Conservation (phyloP, 1,140 invertebrate species). For the Lordiphosa stackelbergi region DNA sequence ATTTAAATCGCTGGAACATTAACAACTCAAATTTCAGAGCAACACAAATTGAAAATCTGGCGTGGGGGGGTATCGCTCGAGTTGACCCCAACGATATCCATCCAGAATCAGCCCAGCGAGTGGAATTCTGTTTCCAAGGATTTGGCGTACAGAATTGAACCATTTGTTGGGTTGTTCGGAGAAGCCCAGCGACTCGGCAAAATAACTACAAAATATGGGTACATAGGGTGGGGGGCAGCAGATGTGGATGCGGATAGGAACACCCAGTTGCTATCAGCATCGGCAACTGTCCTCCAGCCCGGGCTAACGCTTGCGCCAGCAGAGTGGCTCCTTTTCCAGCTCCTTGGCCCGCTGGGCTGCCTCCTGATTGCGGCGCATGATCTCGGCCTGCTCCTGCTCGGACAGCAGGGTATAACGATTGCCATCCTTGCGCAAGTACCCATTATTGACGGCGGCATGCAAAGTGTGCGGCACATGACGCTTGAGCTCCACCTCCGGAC, state of each 20-base stretch:
- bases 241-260: constrained; percentile 9
- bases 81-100: constrained; percentile 9
- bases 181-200: constrained; percentile 14
- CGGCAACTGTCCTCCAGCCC: neutral
- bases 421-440: constrained; percentile 53
- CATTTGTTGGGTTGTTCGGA: constrained; percentile 7
- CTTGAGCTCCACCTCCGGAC: constrained; percentile 47
- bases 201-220: neutral
- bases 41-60: constrained; percentile 17
- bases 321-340: constrained; percentile 56
- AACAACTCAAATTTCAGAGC: constrained; percentile 39
- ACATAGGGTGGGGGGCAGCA: neutral
- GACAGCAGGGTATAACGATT: constrained; percentile 50
- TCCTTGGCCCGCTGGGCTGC: constrained; percentile 53
- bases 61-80: constrained; percentile 8
- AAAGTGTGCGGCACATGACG: constrained; percentile 55
- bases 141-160: constrained; percentile 17
- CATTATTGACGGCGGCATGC: constrained; percentile 46
- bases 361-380: constrained; percentile 49
- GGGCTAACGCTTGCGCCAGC: constrained; percentile 52
- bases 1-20: constrained; percentile 27
- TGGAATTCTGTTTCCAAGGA: neutral
- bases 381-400: constrained; percentile 47
- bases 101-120: constrained; percentile 9
- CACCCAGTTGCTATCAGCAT: neutral